phyloP scores from a whole-genome alignment of 1,140 invertebrate species.

The Augochlora pura region DNA sequence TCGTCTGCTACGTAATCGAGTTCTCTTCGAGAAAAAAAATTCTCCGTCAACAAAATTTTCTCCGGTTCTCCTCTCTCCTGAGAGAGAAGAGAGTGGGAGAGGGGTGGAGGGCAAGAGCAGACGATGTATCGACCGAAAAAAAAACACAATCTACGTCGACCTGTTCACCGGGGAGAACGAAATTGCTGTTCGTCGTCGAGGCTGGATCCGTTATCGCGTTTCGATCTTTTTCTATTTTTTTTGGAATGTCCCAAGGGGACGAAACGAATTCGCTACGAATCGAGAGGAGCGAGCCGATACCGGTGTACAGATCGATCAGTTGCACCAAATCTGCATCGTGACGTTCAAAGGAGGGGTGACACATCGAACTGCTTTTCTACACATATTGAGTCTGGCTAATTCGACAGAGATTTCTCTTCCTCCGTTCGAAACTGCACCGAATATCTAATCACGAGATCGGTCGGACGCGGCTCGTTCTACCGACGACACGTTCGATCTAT shows the following conservation, averaged over 20 bases:
- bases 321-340: constrained; percentile 55
- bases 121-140: constrained; percentile 27
- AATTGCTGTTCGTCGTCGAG: too few species aligned
- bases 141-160: constrained; percentile 54
- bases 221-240: too few species aligned
- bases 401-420: constrained; percentile 24
- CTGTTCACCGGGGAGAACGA: neutral
- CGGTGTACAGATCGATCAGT: constrained; percentile 1
- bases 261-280: too few species aligned
- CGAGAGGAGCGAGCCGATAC: too few species aligned
- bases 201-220: too few species aligned
- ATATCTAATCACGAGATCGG: constrained; percentile 13
- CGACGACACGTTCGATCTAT: neutral
- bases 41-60: neutral
- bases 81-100: neutral
- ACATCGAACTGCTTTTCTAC: constrained; percentile 62
- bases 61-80: neutral
- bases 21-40: neutral
- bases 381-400: constrained; percentile 55
- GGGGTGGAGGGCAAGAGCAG: neutral
- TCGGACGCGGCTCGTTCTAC: constrained; percentile 34
- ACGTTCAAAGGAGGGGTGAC: constrained; percentile 52
- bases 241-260: too few species aligned
- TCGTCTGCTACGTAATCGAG: neutral
- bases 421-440: neutral